phyloP scores from a whole-genome alignment of 1,140 invertebrate species.

The Macrobrachium rosenbergii region DNA sequence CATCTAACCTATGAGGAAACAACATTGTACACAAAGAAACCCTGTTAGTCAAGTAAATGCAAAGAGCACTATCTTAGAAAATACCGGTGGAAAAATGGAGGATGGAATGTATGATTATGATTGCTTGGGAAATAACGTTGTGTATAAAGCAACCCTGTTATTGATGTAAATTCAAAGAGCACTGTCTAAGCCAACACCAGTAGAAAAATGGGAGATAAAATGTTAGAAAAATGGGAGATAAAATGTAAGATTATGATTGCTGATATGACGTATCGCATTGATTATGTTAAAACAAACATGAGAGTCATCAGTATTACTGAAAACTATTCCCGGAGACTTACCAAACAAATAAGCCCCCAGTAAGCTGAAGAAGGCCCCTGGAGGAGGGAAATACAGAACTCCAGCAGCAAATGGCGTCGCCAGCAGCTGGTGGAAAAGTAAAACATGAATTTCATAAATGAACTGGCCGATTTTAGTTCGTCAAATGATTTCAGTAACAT shows the following conservation, averaged over 20 bases:
- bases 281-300: background rate
- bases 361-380: constrained; percentile 87
- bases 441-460: background rate
- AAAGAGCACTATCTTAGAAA: too few species aligned
- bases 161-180: too few species aligned
- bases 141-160: constrained; percentile 82
- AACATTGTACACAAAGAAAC: constrained; percentile 77
- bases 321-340: constrained; percentile 71
- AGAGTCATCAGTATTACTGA: background rate
- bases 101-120: too few species aligned
- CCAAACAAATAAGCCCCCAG: constrained; percentile 88
- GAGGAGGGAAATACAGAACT: constrained; percentile 85
- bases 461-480: too few species aligned
- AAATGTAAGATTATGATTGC: too few species aligned
- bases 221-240: too few species aligned
- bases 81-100: too few species aligned
- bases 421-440: constrained; percentile 76
- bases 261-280: too few species aligned
- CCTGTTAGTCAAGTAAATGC: constrained; percentile 72
- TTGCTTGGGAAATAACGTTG: background rate
- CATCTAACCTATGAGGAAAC: background rate
- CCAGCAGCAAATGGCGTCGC: constrained; percentile 91
- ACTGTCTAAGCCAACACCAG: too few species aligned
- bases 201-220: too few species aligned
- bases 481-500: too few species aligned